Base-by-base conservation (phyloP, 2,113 vertebrate species). In the Hyla sarda region DNA sequence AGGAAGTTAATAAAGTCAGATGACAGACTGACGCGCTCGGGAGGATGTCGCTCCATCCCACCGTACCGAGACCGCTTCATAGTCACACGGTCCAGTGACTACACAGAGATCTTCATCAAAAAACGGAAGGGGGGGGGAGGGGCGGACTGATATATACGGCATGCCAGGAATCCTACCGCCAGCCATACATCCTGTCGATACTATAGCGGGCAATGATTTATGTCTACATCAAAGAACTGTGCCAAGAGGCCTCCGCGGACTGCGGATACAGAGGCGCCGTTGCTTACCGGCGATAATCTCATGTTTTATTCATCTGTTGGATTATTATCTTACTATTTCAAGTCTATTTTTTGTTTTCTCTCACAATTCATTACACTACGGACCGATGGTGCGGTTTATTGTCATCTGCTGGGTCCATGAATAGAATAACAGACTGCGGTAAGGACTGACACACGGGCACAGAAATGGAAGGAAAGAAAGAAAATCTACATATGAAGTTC, bases 1-100 rank as follows among this genome's bases (percentile, higher is more conserved):
- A 79, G 76, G 52, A 14, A 37, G 52, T 77, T 77, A 77, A 77
- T 77, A 77, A 77, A 77, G 48, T 77, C 37, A 54, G 76, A 79
- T 58, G 76, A 37, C 76, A 79, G 76, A 23, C 9, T 56, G 50
- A 79, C 32, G 76, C 23, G 19, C 48, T 77, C 28, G 48, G 16
- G 28, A 54, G 16, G 19, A 54, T 77, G 75, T 21, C 54, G 19
- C 48, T 77, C 74, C 47, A 76, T 30, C 45, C 73, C 17, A n/a
- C 16, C 11, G 17, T 21, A 5, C 21, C 1, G 4, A 16, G 5
- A 19, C 25, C 37, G 73, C 45, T 7, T 17, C 45, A 50, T 25
- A 23, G 45, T 75, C 19, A 52, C n/a, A 19, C 19, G 74, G 74
- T 76, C 48, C 74, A 9, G 17, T 12, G 37, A 32, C 8, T 41